Conservation (phyloP, 92 coral and sea anemone species). For the Virgularia gustaviana region DNA sequence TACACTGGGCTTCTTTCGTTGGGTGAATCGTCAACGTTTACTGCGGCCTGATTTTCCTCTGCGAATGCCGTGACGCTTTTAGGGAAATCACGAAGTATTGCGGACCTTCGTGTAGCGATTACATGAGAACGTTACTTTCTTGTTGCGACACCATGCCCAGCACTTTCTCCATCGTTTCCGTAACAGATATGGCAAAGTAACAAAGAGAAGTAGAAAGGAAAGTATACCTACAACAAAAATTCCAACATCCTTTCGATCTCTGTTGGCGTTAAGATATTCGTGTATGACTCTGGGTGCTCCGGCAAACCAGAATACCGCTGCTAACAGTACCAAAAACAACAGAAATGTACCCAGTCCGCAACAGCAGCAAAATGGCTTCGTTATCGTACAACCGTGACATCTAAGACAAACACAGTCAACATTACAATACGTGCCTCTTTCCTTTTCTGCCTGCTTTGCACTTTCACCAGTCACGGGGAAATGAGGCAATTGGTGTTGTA, state of each 20-base stretch:
- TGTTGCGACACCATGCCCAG: no score
- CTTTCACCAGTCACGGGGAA: background rate
- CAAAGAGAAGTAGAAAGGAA: background rate
- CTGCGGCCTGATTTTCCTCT: no score
- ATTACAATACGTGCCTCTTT: background rate
- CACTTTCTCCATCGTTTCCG: background rate
- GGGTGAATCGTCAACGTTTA: no score
- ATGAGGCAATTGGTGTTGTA: background rate
- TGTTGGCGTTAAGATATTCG: slow-evolving; percentile 7
- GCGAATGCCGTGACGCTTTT: no score
- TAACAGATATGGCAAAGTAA: no score
- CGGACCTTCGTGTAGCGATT: no score
- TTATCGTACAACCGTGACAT: no score
- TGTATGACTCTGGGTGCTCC: background rate
- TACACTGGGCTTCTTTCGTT: no score
- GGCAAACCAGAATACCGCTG: background rate
- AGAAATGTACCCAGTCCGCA: background rate
- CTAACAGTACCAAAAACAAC: background rate
- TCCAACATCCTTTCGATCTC: background rate
- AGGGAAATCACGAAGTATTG: no score
- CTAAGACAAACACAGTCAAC: background rate
- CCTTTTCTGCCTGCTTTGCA: background rate
- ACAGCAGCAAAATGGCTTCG: background rate
- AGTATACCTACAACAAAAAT: background rate
- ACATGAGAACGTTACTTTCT: no score